These are phyloP conservation scores for Microchirus variegatus DNA, from an alignment of 2,797 vertebrate species.

Conservation along the genomic window DNA sequence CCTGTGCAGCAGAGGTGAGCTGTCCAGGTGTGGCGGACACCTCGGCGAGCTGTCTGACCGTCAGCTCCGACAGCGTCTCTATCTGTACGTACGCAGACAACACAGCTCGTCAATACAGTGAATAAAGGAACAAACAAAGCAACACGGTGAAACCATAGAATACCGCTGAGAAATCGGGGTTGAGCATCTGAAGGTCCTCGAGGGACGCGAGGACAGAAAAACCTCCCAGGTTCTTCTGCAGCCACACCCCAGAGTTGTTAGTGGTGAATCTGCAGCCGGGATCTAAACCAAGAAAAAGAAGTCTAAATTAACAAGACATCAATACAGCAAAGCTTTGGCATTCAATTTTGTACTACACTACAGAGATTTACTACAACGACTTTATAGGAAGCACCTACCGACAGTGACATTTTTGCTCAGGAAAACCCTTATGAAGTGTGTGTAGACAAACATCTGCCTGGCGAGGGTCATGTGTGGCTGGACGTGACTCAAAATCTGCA, in stretches of 20 bases:
- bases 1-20: slow-evolving; percentile 60
- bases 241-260: slow-evolving; percentile 68
- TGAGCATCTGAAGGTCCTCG: slow-evolving; percentile 55
- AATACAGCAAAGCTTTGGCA: no score
- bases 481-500: slow-evolving; percentile 53
- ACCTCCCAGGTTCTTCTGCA: slow-evolving; percentile 70
- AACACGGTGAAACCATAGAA: background rate
- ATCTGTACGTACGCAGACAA: slow-evolving; percentile 54
- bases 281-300: slow-evolving; percentile 44
- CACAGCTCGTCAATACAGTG: background rate
- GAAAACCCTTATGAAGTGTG: slow-evolving; percentile 69
- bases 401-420: slow-evolving; percentile 58
- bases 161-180: slow-evolving; percentile 64
- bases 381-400: slow-evolving; percentile 42
- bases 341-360: no score
- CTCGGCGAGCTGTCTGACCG: slow-evolving; percentile 70
- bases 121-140: background rate
- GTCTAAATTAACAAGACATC: no score
- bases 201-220: slow-evolving; percentile 65
- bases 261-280: slow-evolving; percentile 54
- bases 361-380: no score
- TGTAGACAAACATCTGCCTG: slow-evolving; percentile 49
- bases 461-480: slow-evolving; percentile 31
- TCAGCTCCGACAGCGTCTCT: slow-evolving; percentile 64
- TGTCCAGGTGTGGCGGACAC: slow-evolving; percentile 68